Evolutionary conservation across 2,888 invertebrate genomes (phyloP).

Genomic region (Agonopterix arenella): DNA sequence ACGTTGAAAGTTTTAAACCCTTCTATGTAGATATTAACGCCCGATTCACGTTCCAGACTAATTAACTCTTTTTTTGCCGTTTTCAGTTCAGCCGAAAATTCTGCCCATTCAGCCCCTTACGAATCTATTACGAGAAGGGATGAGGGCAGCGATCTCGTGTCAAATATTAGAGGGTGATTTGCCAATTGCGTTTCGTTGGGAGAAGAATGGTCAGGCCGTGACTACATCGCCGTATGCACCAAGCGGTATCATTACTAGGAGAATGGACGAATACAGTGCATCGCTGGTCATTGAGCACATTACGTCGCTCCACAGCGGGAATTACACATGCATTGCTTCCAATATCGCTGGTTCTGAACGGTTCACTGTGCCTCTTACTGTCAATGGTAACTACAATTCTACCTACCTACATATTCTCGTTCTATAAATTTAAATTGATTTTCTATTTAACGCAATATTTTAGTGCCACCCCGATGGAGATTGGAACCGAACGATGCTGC

Average conservation of each 20-base stretch:
- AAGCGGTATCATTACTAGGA: constrained; percentile 64
- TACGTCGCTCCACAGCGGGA: constrained; percentile 90
- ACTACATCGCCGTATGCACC: constrained; percentile 77
- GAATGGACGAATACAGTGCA: constrained; percentile 90
- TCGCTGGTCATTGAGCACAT: constrained; percentile 91
- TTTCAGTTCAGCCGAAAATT: constrained; percentile 88
- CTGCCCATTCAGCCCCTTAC: constrained; percentile 90
- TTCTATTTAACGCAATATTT: not conserved
- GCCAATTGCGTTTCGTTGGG: constrained; percentile 94
- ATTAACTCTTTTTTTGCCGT: constrained; percentile 11
- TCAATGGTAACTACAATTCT: constrained; percentile 79
- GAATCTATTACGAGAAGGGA: constrained; percentile 87
- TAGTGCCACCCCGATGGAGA: constrained; percentile 94
- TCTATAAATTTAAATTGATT: not conserved
- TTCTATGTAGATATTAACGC: constrained; percentile 11
- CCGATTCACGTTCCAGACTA: constrained; percentile 10
- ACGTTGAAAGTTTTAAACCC: constrained; percentile 8
- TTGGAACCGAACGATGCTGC: constrained; percentile 90
- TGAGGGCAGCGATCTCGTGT: constrained; percentile 93
- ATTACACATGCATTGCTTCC: constrained; percentile 94
- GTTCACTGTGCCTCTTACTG: constrained; percentile 87
- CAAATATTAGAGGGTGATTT: constrained; percentile 95
- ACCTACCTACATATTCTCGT: too few relatives aligned
- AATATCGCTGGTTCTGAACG: constrained; percentile 89
- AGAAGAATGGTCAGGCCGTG: constrained; percentile 89